Base-by-base conservation (phyloP, 2,888 invertebrate genomes). In the Hoplodrina blanda region DNA sequence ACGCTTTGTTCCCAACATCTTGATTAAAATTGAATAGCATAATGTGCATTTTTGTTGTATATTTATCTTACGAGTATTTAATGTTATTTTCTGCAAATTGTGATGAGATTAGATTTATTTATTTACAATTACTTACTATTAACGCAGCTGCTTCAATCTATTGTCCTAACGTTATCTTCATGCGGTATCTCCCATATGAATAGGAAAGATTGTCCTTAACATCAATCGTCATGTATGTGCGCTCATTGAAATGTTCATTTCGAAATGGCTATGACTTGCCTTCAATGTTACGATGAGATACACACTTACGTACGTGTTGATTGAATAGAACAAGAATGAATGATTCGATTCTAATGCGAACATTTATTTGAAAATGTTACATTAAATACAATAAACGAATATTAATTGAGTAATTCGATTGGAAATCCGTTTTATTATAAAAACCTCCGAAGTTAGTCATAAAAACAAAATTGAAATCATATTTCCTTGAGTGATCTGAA, bases 1-100 rank as follows among this genome's bases (percentile, higher is more conserved):
- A 84, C 85, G 86, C 90, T 90, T 90, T 91, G 90, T 90, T 84
- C 82, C 73, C 70, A 70, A 79, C 80, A 91, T 90, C 89, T 85
- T 87, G 90, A 90, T 90, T 82, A 84, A 76, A 88, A 87, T 87
- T 90, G 84, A 89, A 90, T 87, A 82, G 82, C 78, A 71, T 84
- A 83, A 86, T 88, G 85, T 83, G 76, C 82, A 88, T 87, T 88
- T 87, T 89, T 89, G 86, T 72, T 86, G 73, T 81, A 63, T 78
- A 77, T 78, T 81, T 84, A 83, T 80, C 82, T 85, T 78, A 66
- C 44, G 50, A 71, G 79, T 80, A 78, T 81, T 77, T 78, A 74
- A 79, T 75, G 76, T 76, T 82, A 82, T 85, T 84, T 81, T 81
- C 79, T 69, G 82, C 69, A 84, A 76, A 77, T 82, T 84, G 69